These are phyloP conservation scores for Notarius lentiginosus DNA, from an alignment of 2,113 vertebrate species.

Conservation along the genomic window DNA sequence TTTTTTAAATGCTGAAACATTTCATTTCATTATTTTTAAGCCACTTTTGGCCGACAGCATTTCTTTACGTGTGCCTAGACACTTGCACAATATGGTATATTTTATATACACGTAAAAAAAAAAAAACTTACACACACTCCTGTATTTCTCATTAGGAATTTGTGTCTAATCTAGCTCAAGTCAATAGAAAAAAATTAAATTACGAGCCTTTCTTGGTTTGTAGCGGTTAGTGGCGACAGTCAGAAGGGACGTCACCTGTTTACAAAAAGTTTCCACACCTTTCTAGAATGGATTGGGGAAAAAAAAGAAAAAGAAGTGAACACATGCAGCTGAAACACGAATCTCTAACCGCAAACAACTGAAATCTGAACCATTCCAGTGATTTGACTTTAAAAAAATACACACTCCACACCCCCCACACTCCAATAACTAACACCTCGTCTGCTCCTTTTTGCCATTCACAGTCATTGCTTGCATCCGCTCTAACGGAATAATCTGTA, in stretches of 20 bases:
- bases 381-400: background rate
- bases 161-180: background rate
- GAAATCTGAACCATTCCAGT: background rate
- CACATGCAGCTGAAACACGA: background rate
- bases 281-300: background rate
- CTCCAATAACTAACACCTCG: background rate
- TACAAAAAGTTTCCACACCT: background rate
- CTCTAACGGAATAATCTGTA: background rate
- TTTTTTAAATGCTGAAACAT: too few relatives aligned
- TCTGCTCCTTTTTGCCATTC: constrained; percentile 25
- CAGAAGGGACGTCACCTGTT: background rate
- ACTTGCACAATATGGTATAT: too few relatives aligned
- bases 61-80: too few relatives aligned
- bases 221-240: background rate
- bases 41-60: too few relatives aligned
- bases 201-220: background rate
- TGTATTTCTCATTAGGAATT: too few relatives aligned
- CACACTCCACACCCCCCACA: background rate
- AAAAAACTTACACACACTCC: too few relatives aligned
- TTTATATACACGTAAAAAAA: too few relatives aligned
- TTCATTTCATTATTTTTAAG: too few relatives aligned
- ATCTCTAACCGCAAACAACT: background rate
- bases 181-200: background rate
- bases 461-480: constrained; percentile 29
- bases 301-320: background rate